Percentiles rank a stretch among this genome's conserved stretches.
phyloP scores from a whole-genome alignment of 2,797 vertebrate genomes.

The Hippopotamyrus pictus region DNA sequence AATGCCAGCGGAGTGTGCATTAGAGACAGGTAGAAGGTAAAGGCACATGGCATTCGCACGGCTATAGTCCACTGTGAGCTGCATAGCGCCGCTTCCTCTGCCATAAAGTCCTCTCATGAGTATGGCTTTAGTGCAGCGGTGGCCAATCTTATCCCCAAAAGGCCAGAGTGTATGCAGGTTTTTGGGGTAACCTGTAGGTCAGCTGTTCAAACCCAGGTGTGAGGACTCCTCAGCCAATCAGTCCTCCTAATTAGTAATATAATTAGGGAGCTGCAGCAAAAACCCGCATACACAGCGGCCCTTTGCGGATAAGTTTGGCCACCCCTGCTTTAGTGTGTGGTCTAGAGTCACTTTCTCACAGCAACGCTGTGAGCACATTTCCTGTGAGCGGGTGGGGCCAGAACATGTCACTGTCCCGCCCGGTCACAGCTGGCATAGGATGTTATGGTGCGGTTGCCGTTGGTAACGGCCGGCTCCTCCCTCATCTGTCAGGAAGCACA shows the following conservation, averaged over 20 bases:
- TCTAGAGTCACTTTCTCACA: neutral
- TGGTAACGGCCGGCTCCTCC: slow-evolving; percentile 28
- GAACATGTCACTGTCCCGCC: neutral
- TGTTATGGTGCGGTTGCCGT: neutral
- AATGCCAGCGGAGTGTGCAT: neutral
- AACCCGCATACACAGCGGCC: no score
- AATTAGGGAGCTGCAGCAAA: no score
- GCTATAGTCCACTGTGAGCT: neutral
- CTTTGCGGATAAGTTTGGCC: no score
- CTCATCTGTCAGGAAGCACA: slow-evolving; percentile 80
- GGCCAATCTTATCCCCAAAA: no score
- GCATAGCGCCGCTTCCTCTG: neutral
- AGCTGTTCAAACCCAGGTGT: no score
- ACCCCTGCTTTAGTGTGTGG: neutral
- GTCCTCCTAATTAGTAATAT: no score
- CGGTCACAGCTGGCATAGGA: neutral
- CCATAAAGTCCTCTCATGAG: neutral
- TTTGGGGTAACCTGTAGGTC: no score
- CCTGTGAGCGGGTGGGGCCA: neutral
- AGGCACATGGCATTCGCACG: neutral
- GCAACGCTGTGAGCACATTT: neutral
- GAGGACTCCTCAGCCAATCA: no score
- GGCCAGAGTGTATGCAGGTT: no score
- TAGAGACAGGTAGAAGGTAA: neutral
- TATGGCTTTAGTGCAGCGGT: neutral